Base-by-base conservation (phyloP, 2,797 vertebrate species). In the Sebastes hubbsi region DNA sequence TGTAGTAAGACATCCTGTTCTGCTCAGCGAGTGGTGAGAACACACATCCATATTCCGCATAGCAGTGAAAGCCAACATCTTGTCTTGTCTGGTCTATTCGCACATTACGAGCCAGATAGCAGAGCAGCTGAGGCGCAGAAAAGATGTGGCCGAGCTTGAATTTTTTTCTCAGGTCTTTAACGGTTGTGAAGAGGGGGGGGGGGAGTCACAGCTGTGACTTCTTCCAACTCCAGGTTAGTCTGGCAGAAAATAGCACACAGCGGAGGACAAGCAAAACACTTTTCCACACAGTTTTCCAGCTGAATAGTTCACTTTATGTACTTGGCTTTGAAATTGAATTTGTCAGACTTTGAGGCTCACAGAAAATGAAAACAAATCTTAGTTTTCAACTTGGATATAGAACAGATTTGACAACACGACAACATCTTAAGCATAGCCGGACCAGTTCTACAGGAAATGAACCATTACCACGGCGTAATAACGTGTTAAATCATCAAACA, bases 1-100 rank as follows among this genome's bases (percentile, higher is more conserved):
- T 65, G 80, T 11, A 73, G 79, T 65, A 29, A 89, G 86, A 87
- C 87, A 62, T 83, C 81, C 80, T 87, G 88, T 87, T 88, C 86
- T 76, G 77, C 66, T 85, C 87, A 4, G 63, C 0, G 49, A 88
- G 74, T 16, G 67, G 82, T n/a, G 86, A 63, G 81, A 87, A 88
- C 80, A 75, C 77, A 60, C 72, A 60, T 65, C 70, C 80, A 68
- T 34, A 49, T 61, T 78, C 79, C 1, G 36, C 69, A 32, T 1
- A 2, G 72, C 72, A 13, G 63, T 0, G 71, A 59, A 73, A 59
- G 87, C 88, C 82, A 87, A 73, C 79, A 75, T 85, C 86, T 78
- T 20, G 81, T 80, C 78, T 64, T 67, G 11, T 49, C 38, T 29
- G 66, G 81, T 79, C 77, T 77, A 27, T 77, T 88, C 72, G 49